Percentiles rank a stretch among this genome's conserved stretches.
Evolutionary conservation across 2,888 invertebrate species (phyloP).

Genomic region (Pandemis cinnamomeana): DNA sequence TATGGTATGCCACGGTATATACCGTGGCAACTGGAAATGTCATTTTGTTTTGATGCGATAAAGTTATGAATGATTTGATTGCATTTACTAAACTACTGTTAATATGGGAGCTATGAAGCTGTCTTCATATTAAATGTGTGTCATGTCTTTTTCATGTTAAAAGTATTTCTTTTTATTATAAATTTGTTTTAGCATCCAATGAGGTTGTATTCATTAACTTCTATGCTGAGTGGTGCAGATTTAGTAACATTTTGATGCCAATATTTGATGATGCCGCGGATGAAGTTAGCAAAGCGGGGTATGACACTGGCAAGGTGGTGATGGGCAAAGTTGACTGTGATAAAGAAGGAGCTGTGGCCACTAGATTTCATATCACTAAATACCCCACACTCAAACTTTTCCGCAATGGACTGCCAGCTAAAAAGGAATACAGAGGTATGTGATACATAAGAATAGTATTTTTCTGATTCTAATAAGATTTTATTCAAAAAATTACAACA

Average conservation of each 20-base stretch:
- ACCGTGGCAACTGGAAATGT: slow-evolving; percentile 21
- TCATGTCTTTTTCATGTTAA: not conserved
- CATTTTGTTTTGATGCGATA: not conserved
- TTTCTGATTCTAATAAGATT: not conserved
- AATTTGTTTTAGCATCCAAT: slow-evolving; percentile 91
- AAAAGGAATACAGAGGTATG: slow-evolving; percentile 94
- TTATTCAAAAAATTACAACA: not conserved
- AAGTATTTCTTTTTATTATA: not conserved
- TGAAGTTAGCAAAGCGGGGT: slow-evolving; percentile 91
- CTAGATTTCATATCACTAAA: slow-evolving; percentile 97
- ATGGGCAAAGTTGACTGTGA: slow-evolving; percentile 99
- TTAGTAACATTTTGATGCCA: slow-evolving; percentile 98
- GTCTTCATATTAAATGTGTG: not conserved
- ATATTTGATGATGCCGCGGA: slow-evolving; percentile 98
- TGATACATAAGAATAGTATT: not conserved
- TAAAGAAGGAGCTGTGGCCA: slow-evolving; percentile 93
- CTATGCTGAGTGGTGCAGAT: slow-evolving; percentile 99
- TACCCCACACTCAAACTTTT: slow-evolving; percentile 99
- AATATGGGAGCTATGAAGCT: not conserved
- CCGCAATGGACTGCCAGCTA: slow-evolving; percentile 94
- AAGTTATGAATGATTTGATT: not conserved
- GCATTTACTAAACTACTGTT: not conserved
- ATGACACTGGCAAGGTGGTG: slow-evolving; percentile 92
- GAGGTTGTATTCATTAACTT: slow-evolving; percentile 99
- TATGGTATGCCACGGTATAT: not conserved